These are phyloP conservation scores for Cricetomys ansorgei DNA, from an alignment of 2,113 vertebrate genomes.

Conservation along the genomic window DNA sequence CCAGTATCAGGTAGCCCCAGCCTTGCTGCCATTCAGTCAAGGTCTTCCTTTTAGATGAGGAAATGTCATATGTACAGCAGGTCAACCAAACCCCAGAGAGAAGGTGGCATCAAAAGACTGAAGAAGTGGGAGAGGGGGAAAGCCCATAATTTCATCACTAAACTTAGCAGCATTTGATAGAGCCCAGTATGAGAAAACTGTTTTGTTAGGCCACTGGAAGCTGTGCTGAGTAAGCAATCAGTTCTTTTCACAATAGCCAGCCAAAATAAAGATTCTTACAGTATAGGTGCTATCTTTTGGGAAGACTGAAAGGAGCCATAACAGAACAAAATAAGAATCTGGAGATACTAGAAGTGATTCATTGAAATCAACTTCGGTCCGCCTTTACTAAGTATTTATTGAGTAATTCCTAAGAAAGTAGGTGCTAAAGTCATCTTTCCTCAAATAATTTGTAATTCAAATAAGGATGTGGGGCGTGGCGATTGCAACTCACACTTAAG, in stretches of 20 bases:
- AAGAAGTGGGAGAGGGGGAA: neutral
- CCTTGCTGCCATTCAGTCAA: neutral
- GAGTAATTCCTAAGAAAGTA: neutral
- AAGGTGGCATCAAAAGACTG: neutral
- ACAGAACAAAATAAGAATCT: constrained; percentile 11
- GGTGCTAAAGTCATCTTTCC: constrained; percentile 1
- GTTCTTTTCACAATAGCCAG: neutral
- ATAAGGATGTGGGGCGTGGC: neutral
- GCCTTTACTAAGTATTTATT: neutral
- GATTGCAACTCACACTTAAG: neutral
- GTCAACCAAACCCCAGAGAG: neutral
- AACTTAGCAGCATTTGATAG: neutral
- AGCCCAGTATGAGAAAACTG: neutral
- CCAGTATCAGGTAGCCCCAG: neutral
- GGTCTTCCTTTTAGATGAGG: neutral
- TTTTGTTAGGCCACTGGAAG: neutral
- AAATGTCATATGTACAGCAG: neutral
- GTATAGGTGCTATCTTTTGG: neutral
- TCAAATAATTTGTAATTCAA: constrained; percentile 12
- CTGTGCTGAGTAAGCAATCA: neutral
- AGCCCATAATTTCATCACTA: neutral
- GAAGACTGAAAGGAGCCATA: constrained; percentile 8
- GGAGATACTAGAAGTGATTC: neutral
- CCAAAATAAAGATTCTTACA: constrained; percentile 20
- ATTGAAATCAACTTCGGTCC: neutral